Evolutionary conservation across 2,888 invertebrate genomes (phyloP), one percentile per base, ranked within the genome.

Genomic region (Yponomeuta malinellus): DNA sequence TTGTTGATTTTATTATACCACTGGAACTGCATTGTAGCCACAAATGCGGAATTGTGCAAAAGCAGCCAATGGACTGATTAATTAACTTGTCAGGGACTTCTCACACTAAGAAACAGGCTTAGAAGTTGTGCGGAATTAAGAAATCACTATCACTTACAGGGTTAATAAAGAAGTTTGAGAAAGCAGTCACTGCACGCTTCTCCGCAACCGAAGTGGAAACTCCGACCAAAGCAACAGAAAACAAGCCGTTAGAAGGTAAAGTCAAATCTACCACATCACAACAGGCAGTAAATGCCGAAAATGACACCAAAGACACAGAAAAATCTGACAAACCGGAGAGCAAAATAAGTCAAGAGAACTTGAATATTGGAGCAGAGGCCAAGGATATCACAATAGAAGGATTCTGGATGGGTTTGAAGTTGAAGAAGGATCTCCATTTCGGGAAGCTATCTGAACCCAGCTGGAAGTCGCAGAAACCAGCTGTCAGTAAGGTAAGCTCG

Each of bases 401-500:
- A 9, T 75, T 92, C 23, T 81, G 87, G 80, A 87, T 87, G 73
- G 92, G 92, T 0, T 78, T 92, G 48, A 85, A 85, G 66, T 75
- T 90, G 65, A 90, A 88, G 73, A 90, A 87, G 63, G 89, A 92
- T 72, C 75, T 87, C 66, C 86, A 85, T 72, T 84, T 91, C 43
- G 92, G 92, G 33, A 89, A 89, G 75, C 85, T 91, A 71, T 88
- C 91, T 0, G 86, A 89, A 72, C 84, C 83, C 1, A 81, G 81
- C 9, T 91, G 91, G 92, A 91, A 87, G 73, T 76, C 82, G 0
- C 87, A 84, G 72, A 89, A 87, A 72, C 88, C 88, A 48, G 74
- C 81, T 1, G 79, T 91, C 31, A 84, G 87, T n/a, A 90, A 91
- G 87, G 92, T 91, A 68, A 73, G 77, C 72, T 48, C 37, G 4